phyloP scores from a whole-genome alignment of 2,888 invertebrate species.

The Lacanobia wlatinum region DNA sequence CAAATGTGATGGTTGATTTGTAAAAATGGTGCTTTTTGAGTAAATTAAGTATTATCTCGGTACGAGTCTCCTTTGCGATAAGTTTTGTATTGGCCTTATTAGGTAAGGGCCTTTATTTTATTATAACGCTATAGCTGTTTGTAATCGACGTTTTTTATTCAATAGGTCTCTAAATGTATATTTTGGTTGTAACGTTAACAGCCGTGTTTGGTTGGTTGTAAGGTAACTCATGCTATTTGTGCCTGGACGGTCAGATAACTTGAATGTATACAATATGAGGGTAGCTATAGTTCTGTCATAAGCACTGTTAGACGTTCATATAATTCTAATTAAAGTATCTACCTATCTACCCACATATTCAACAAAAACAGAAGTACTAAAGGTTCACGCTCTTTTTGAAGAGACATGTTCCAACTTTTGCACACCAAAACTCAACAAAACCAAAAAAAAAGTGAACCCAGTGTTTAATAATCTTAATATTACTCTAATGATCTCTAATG shows the following conservation, averaged over 20 bases:
- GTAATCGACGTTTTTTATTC: conserved; percentile 31
- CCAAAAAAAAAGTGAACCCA: conserved; percentile 9
- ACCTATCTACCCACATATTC: neutral
- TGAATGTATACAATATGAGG: conserved; percentile 40
- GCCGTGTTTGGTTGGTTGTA: conserved; percentile 26
- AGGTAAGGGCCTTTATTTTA: conserved; percentile 59
- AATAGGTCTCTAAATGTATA: conserved; percentile 43
- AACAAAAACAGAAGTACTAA: neutral
- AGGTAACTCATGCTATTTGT: conserved; percentile 37
- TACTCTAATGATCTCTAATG: conserved; percentile 2
- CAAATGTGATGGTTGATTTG: conserved; percentile 55
- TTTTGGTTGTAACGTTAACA: conserved; percentile 49
- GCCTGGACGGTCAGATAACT: conserved; percentile 52
- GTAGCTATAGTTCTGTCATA: conserved; percentile 53
- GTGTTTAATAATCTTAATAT: conserved; percentile 7
- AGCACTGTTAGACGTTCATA: conserved; percentile 8
- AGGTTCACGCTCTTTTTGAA: neutral
- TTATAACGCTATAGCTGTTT: conserved; percentile 45
- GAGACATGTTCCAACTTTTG: neutral
- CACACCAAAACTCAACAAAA: neutral
- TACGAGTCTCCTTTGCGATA: conserved; percentile 52
- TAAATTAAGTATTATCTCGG: conserved; percentile 45
- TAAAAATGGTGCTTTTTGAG: conserved; percentile 67
- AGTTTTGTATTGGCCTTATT: conserved; percentile 57
- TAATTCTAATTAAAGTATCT: neutral